Base-by-base conservation (phyloP, 2,113 vertebrate species). In the Poeciliopsis retropinna region DNA sequence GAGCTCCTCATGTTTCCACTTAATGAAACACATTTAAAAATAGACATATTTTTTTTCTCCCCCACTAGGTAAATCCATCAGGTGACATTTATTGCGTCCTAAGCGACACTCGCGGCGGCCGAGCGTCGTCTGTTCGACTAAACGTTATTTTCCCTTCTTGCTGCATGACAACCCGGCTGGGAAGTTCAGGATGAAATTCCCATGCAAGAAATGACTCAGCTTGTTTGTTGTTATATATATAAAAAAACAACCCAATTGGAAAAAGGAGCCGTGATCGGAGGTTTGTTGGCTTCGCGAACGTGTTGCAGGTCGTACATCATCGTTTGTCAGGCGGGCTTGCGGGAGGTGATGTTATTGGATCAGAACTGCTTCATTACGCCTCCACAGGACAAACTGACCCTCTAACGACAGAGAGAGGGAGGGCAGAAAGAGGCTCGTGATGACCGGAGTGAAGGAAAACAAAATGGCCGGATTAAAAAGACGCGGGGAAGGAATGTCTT, bases 361-460 rank as follows among this genome's bases (percentile, higher is more conserved):
- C 86, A 85, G 76, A 72, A 60, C 39, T 79, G 88, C 77, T 87
- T 92, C 87, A 91, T 92, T 93, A 85, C 81, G 73, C 75, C 85
- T 73, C 86, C 79, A 70, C 87, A 85, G 17, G 81, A 76, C 61
- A 77, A 69, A 64, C 64, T 75, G 72, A 81, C 73, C 70, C 8
- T 3, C 75, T 66, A 60, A 83, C 82, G 82, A 89, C 70, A 72
- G 41, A 68, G 60, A 44, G 41, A 5, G 37, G 34, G 10, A 37
- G 34, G 62, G 14, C 19, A 37, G 61, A 29, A 29, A 74, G 64
- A 64, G 37, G 2, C 22, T 12, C 34, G 3, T 3, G 34, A 66
- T 70, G 15, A 76, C 17, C 27, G 29, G 41, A 61, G 34, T 3
- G 9, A 69, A 66, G 29, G 29, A 51, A 12, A 41, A 1, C 8